These are phyloP conservation scores for Aphaenogaster ashmeadi DNA, from an alignment of 1,140 invertebrate species.

Conservation along the genomic window DNA sequence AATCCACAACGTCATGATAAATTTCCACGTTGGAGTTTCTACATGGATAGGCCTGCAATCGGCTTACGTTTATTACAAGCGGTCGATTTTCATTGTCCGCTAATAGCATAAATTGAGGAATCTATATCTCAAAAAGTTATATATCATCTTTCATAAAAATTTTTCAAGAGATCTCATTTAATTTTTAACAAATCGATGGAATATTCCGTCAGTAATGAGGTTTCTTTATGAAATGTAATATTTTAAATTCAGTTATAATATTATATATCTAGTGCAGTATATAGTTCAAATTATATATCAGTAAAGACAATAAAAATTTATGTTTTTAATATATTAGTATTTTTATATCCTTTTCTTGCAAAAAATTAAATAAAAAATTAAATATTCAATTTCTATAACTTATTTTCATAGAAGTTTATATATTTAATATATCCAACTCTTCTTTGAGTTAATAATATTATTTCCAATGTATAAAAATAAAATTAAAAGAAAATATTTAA, in stretches of 20 bases:
- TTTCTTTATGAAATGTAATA: not conserved
- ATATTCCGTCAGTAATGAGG: not conserved
- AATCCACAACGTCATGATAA: not conserved
- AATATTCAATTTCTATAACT: not conserved
- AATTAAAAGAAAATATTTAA: constrained; percentile 7
- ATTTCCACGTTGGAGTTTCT: constrained; percentile 21
- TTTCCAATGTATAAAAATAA: not conserved
- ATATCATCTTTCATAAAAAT: not conserved
- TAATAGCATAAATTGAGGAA: not conserved
- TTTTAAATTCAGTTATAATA: not conserved
- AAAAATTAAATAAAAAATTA: not conserved
- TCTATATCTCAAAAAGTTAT: not conserved
- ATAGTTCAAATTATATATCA: not conserved
- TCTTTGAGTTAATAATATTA: not conserved
- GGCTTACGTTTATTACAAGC: constrained; percentile 11
- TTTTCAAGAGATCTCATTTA: not conserved
- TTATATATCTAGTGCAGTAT: not conserved
- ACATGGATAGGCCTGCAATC: constrained; percentile 9
- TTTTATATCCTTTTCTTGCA: not conserved
- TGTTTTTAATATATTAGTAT: not conserved
- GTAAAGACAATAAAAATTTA: not conserved
- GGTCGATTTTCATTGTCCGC: constrained; percentile 25
- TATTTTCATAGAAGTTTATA: not conserved
- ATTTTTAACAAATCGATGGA: not conserved
- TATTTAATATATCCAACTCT: not conserved